Percentiles rank a stretch among this genome's conserved stretches.
phyloP scores from a whole-genome alignment of 2,797 vertebrate species.

The Eulemur albifrons region DNA sequence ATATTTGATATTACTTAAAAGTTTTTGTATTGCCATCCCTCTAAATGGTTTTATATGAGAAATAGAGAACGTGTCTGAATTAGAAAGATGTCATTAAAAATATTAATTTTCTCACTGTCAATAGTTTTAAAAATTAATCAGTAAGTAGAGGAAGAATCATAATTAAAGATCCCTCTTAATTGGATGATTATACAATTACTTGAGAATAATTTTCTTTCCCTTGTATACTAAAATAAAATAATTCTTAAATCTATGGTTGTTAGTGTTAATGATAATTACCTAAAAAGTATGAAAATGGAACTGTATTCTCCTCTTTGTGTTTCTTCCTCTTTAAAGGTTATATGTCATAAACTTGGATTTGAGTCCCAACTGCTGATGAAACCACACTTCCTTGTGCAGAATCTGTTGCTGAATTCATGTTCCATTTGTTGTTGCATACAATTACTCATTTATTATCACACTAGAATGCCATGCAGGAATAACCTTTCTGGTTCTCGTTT shows the following conservation, averaged over 20 bases:
- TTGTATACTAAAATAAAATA: background rate
- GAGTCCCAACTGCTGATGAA: background rate
- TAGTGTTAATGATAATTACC: background rate
- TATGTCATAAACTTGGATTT: background rate
- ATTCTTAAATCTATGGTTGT: background rate
- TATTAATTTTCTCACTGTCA: background rate
- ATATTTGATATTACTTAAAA: background rate
- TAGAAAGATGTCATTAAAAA: background rate
- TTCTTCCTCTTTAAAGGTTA: background rate
- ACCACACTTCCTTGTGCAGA: background rate
- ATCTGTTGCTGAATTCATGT: background rate
- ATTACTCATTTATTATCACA: background rate
- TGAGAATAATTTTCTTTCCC: background rate
- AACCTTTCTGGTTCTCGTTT: conserved; percentile 34
- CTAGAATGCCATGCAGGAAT: background rate
- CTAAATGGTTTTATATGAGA: background rate
- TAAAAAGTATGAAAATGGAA: background rate
- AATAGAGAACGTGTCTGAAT: conserved; percentile 16
- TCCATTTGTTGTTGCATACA: background rate
- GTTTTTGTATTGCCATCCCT: background rate
- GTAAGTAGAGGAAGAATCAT: background rate
- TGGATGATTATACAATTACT: background rate
- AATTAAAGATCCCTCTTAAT: background rate
- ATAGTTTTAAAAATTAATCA: background rate
- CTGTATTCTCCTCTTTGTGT: background rate